These are phyloP conservation scores for Saccostrea cuccullata DNA, from an alignment of 1,140 invertebrate species.

Conservation along the genomic window DNA sequence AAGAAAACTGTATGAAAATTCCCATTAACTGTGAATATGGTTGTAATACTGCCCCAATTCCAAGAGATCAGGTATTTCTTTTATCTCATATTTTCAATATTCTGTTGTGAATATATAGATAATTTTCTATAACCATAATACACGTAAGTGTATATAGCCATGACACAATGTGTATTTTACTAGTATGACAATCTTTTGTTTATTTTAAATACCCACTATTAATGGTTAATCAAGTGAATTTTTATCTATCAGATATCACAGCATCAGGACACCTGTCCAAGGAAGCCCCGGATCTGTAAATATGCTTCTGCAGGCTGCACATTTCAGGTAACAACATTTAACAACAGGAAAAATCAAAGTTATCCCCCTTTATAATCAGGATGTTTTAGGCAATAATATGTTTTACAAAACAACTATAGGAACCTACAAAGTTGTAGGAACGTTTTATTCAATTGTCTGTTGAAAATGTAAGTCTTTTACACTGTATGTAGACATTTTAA, in stretches of 20 bases:
- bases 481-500: too few species aligned
- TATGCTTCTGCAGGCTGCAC: constrained; percentile 9
- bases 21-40: not conserved
- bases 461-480: too few species aligned
- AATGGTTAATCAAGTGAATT: not conserved
- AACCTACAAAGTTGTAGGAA: too few species aligned
- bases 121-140: not conserved
- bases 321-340: constrained; percentile 7
- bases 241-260: not conserved
- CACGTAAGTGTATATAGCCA: too few species aligned
- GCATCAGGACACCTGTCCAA: constrained; percentile 2
- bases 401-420: too few species aligned
- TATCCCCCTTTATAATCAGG: too few species aligned
- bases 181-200: not conserved
- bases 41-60: not conserved
- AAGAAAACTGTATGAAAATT: constrained; percentile 11
- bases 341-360: too few species aligned
- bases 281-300: not conserved
- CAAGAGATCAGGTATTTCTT: not conserved
- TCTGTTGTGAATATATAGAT: not conserved
- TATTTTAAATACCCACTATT: not conserved
- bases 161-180: not conserved
- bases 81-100: not conserved
- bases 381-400: too few species aligned
- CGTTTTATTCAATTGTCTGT: too few species aligned